A percentile compares a stretch with the other conserved stretches of the same genome.
Evolutionary conservation across 2,888 invertebrate genomes (phyloP).

Genomic region (Sphaerophoria rueppellii): DNA sequence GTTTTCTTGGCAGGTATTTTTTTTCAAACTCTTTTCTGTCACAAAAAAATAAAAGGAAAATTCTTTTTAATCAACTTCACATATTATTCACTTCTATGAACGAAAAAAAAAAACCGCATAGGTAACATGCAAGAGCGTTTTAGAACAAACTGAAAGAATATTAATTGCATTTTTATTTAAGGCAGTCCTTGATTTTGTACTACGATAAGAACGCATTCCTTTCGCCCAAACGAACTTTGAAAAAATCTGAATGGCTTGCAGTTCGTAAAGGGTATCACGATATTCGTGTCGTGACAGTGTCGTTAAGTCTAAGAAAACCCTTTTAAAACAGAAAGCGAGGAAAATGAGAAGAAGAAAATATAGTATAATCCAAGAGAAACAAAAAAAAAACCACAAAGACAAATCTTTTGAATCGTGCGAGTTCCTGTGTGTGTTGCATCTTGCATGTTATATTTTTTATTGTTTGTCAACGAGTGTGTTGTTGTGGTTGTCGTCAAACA

Average conservation of each 20-base stretch:
- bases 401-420: slow-evolving; percentile 39
- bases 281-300: slow-evolving; percentile 71
- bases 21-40: background rate
- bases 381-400: slow-evolving; percentile 26
- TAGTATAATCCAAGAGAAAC: slow-evolving; percentile 30
- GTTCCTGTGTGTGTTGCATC: slow-evolving; percentile 38
- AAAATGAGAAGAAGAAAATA: slow-evolving; percentile 24
- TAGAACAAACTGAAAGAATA: slow-evolving; percentile 60
- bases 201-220: slow-evolving; percentile 62
- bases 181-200: slow-evolving; percentile 66
- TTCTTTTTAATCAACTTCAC: slow-evolving; percentile 20
- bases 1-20: slow-evolving; percentile 26
- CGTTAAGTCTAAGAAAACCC: slow-evolving; percentile 49
- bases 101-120: background rate
- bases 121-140: slow-evolving; percentile 26
- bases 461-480: background rate
- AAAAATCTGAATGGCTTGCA: slow-evolving; percentile 4
- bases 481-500: slow-evolving; percentile 39
- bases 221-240: background rate
- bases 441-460: slow-evolving; percentile 4
- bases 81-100: slow-evolving; percentile 16
- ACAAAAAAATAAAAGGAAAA: background rate
- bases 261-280: slow-evolving; percentile 54
- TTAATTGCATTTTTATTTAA: slow-evolving; percentile 72
- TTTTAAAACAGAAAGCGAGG: slow-evolving; percentile 11